Base-by-base conservation (phyloP, 2,888 invertebrate genomes). In the Agrochola lychnidis region DNA sequence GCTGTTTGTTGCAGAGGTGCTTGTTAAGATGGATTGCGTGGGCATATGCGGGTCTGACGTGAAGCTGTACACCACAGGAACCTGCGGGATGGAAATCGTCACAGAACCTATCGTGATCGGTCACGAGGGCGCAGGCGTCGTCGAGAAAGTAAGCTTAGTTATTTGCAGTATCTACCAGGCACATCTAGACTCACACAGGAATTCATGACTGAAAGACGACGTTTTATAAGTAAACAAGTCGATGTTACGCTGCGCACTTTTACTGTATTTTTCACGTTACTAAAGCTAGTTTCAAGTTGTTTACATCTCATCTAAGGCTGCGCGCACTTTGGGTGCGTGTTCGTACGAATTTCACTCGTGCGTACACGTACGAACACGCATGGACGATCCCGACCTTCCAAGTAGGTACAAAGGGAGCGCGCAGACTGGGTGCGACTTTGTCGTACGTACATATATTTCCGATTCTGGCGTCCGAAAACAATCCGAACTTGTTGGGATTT, bases 31-130 rank as follows among this genome's bases (percentile, higher is more conserved):
- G 97, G 98, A 98, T 81, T 98, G 98, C 83, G 99, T 99, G 48
- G 99, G 99, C 30, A 99, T 99, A 87, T 99, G 99, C 92, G 99
- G 99, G 0, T 98, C 98, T 0, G 99, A 99, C 94, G 98, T 99
- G 12, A 99, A 99, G 94, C 98, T 99, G 91, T 97, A 98, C 94
- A 97, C 97, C 1, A 96, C 98, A 73, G 99, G 99, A 7, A 95
- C 97, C 59, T 99, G 99, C 89, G 99, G 99, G 0, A 97, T 98
- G 86, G 99, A 99, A 88, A 95, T 98, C 30, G 96, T 99, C 0
- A 97, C 97, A 48, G 97, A 97, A 69, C 99, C 99, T 0, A 98
- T 99, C 97, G 97, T 99, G 22, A 97, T 99, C 73, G 99, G 99
- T 0, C 99, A 99, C 92, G 99, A 99, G 94, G 98, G 99, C 0